Evolutionary conservation across 2,888 invertebrate species (phyloP).

Genomic region (Palloptera scutellata): DNA sequence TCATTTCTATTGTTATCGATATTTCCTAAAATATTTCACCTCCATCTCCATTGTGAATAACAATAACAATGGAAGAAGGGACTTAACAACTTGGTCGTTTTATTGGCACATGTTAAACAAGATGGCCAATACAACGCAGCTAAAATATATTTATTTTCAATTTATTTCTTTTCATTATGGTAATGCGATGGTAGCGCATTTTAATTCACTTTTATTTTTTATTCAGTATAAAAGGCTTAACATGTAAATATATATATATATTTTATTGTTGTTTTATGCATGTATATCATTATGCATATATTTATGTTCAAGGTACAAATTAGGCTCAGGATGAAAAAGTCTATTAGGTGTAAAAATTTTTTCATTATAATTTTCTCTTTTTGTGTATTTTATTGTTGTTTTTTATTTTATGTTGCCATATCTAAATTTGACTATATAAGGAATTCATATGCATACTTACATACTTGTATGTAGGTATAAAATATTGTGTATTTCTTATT

Average conservation of each 20-base stretch:
- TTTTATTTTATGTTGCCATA: slow-evolving; percentile 19
- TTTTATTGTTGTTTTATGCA: slow-evolving; percentile 9
- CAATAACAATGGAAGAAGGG: no score
- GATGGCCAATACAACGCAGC: no score
- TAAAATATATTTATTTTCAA: no score
- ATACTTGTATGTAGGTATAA: slow-evolving; percentile 13
- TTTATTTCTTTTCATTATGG: slow-evolving; percentile 8
- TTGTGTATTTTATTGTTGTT: not conserved
- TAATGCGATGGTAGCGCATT: not conserved
- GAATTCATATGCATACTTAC: not conserved
- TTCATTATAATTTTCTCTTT: slow-evolving; percentile 22
- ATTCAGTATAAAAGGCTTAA: slow-evolving; percentile 34
- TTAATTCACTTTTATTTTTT: slow-evolving; percentile 9
- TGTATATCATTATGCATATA: slow-evolving; percentile 3
- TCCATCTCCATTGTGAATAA: no score
- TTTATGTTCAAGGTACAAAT: slow-evolving; percentile 56
- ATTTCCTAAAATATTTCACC: no score
- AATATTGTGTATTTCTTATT: slow-evolving; percentile 20
- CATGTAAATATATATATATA: not conserved
- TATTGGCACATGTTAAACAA: no score
- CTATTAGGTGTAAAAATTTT: slow-evolving; percentile 40
- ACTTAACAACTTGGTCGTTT: no score
- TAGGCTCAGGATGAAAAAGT: slow-evolving; percentile 48
- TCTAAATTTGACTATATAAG: slow-evolving; percentile 10
- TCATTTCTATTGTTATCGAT: no score